A percentile compares a stretch with the other conserved stretches of the same genome.
phyloP scores from a whole-genome alignment of 2,797 vertebrate genomes.

The Rhinogobio ventralis region DNA sequence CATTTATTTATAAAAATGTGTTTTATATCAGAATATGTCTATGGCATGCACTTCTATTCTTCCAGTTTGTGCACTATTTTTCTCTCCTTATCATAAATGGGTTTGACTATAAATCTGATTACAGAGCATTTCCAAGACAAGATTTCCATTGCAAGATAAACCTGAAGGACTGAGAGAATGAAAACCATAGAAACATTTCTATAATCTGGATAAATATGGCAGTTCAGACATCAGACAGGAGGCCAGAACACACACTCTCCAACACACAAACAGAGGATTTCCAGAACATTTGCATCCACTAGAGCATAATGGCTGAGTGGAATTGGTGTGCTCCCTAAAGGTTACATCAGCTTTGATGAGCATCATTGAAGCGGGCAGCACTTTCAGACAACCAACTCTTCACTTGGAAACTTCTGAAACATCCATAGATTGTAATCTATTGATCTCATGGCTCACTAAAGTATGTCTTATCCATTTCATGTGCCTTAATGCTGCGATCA shows the following conservation, averaged over 20 bases:
- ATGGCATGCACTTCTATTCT: neutral
- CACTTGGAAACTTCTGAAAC: conserved; percentile 30
- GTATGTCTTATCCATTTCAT: neutral
- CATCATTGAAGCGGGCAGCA: conserved; percentile 61
- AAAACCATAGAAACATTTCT: neutral
- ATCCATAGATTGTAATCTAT: neutral
- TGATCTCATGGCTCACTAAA: conserved; percentile 12
- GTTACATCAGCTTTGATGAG: conserved; percentile 62
- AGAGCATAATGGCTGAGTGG: conserved; percentile 61
- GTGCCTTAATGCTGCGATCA: neutral
- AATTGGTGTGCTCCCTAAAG: conserved; percentile 51
- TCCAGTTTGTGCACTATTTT: neutral
- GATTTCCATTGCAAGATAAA: neutral
- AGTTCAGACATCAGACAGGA: neutral
- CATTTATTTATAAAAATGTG: neutral
- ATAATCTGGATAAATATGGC: neutral
- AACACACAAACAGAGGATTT: conserved; percentile 66
- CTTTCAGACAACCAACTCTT: conserved; percentile 33
- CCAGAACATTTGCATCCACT: conserved; percentile 70
- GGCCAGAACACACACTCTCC: neutral
- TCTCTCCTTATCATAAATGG: neutral
- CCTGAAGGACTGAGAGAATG: neutral
- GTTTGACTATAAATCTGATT: neutral
- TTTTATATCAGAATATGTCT: neutral
- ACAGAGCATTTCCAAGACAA: neutral